Percentiles rank a stretch among this genome's conserved stretches.
phyloP scores from a whole-genome alignment of 2,113 vertebrate genomes.

The Seriola quinqueradiata region DNA sequence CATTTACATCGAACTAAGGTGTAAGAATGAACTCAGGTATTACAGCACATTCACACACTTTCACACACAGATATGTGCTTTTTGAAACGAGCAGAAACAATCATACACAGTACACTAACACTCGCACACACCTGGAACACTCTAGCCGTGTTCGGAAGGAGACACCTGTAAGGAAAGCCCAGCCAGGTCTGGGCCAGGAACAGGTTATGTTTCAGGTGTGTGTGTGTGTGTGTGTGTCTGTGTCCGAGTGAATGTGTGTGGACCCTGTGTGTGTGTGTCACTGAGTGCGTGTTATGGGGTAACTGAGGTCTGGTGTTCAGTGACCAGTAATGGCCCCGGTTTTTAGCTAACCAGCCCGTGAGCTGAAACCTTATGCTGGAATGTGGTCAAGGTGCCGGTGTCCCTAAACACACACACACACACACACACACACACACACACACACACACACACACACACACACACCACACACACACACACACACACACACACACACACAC shows the following conservation, averaged over 20 bases:
- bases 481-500: slow-evolving; percentile 9
- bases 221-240: slow-evolving; percentile 48
- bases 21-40: not conserved
- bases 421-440: slow-evolving; percentile 4
- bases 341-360: slow-evolving; percentile 54
- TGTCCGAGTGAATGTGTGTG: slow-evolving; percentile 26
- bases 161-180: slow-evolving; percentile 86
- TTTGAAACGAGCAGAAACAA: slow-evolving; percentile 5
- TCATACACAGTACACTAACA: slow-evolving; percentile 6
- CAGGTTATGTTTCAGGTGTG: slow-evolving; percentile 78
- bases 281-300: slow-evolving; percentile 57
- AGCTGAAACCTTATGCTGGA: slow-evolving; percentile 72
- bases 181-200: slow-evolving; percentile 71
- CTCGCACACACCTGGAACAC: slow-evolving; percentile 66
- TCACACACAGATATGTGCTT: not conserved
- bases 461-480: not conserved
- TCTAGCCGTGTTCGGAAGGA: slow-evolving; percentile 73
- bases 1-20: not conserved
- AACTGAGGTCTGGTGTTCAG: slow-evolving; percentile 74
- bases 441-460: not conserved
- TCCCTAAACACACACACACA: slow-evolving; percentile 36
- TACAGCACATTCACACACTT: not conserved
- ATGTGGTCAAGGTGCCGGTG: slow-evolving; percentile 47
- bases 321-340: slow-evolving; percentile 65
- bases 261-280: slow-evolving; percentile 33